These are phyloP conservation scores for Cetoscarus ocellatus DNA, from an alignment of 2,797 vertebrate species.

Conservation along the genomic window DNA sequence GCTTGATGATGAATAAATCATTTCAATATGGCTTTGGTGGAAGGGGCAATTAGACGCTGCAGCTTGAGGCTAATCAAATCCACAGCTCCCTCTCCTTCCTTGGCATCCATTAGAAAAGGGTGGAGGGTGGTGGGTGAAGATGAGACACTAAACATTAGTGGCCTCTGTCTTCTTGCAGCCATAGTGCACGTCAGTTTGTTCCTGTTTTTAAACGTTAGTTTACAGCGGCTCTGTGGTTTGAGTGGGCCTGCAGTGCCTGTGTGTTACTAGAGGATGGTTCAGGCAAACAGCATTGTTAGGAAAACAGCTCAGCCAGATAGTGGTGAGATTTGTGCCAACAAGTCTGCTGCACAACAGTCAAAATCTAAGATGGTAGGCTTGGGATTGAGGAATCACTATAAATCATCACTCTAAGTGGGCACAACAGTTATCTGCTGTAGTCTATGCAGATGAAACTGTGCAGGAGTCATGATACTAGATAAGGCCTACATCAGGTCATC, in stretches of 20 bases:
- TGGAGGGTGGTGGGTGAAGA: slow-evolving; percentile 48
- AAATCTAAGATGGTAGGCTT: not conserved
- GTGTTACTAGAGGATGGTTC: slow-evolving; percentile 8
- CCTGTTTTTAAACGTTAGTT: slow-evolving; percentile 49
- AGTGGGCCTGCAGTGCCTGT: slow-evolving; percentile 22
- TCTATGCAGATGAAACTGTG: not conserved
- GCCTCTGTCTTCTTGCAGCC: slow-evolving; percentile 61
- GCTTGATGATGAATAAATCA: slow-evolving; percentile 83
- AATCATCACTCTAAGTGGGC: not conserved
- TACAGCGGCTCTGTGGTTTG: slow-evolving; percentile 29
- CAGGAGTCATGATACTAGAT: not conserved
- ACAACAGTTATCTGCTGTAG: not conserved
- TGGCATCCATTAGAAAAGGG: slow-evolving; percentile 69
- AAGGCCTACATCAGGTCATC: not conserved
- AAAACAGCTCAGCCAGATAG: slow-evolving; percentile 10
- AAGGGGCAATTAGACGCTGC: slow-evolving; percentile 79
- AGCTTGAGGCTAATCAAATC: slow-evolving; percentile 83
- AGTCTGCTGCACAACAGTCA: not conserved
- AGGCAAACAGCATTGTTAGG: slow-evolving; percentile 37
- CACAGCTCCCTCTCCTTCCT: slow-evolving; percentile 62
- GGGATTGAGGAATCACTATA: slow-evolving; percentile 1
- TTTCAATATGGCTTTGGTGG: slow-evolving; percentile 82
- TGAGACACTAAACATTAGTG: slow-evolving; percentile 68
- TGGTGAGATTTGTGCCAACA: slow-evolving; percentile 5
- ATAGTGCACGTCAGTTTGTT: slow-evolving; percentile 28